These are phyloP conservation scores for Halichoerus grypus DNA, from an alignment of 2,113 vertebrate species.

Conservation along the genomic window DNA sequence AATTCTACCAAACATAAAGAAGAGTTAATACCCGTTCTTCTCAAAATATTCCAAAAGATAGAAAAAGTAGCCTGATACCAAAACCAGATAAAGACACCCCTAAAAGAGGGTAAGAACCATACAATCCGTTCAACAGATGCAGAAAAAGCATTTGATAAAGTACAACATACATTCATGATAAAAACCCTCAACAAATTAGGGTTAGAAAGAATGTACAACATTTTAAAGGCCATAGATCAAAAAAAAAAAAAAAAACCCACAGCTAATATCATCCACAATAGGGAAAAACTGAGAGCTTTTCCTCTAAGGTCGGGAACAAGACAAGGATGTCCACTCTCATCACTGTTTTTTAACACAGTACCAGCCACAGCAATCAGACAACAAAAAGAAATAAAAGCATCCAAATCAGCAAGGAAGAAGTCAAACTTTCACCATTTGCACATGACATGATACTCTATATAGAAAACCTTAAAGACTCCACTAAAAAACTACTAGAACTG, in stretches of 20 bases:
- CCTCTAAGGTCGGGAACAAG: not conserved
- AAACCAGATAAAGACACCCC: not conserved
- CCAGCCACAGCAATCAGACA: not conserved
- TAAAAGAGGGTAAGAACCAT: not conserved
- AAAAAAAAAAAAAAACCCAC: not conserved
- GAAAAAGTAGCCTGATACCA: not conserved
- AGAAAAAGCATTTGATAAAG: not conserved
- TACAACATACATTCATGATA: not conserved
- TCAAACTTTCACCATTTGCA: not conserved
- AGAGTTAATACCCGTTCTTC: not conserved
- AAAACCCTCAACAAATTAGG: not conserved
- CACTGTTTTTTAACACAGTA: not conserved
- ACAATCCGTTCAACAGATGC: not conserved
- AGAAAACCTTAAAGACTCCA: not conserved
- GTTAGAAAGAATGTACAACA: not conserved
- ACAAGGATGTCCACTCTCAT: not conserved
- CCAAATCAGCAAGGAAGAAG: not conserved
- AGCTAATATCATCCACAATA: not conserved
- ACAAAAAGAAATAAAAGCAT: not conserved
- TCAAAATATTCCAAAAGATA: not conserved
- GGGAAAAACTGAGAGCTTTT: not conserved
- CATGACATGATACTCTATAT: not conserved
- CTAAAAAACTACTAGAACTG: not conserved
- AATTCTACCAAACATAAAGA: not conserved
- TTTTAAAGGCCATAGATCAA: not conserved